Conservation (phyloP, 53 echinoderm and acorn worm genomes). For the Antedon mediterranea region DNA sequence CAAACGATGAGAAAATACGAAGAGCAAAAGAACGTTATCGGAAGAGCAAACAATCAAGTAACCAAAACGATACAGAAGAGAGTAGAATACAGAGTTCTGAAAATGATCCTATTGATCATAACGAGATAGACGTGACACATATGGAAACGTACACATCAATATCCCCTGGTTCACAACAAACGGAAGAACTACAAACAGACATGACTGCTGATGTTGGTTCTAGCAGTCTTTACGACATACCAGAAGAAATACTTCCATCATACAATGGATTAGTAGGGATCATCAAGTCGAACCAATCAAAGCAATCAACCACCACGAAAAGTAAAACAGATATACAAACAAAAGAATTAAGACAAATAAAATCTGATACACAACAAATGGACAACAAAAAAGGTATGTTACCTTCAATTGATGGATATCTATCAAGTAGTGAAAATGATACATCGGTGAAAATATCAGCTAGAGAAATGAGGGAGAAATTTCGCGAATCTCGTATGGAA, state of each 20-base stretch:
- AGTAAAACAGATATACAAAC: background rate
- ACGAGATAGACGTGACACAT: background rate
- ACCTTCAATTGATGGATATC: background rate
- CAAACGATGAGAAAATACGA: background rate
- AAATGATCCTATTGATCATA: background rate
- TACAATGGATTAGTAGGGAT: no score
- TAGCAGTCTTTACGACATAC: conserved; percentile 58
- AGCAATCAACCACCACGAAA: background rate
- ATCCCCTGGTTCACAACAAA: background rate
- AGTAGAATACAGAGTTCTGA: background rate
- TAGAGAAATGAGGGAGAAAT: conserved; percentile 43
- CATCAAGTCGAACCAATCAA: background rate
- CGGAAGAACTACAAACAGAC: background rate
- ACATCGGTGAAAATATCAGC: conserved; percentile 13
- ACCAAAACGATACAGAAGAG: background rate
- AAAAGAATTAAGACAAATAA: background rate
- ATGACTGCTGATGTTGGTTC: background rate
- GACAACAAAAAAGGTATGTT: background rate
- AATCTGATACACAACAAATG: background rate
- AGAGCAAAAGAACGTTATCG: background rate
- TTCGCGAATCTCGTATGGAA: conserved; percentile 13
- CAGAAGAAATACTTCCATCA: conserved; percentile 30
- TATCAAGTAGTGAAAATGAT: background rate
- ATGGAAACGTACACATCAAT: no score
- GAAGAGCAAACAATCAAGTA: background rate